These are phyloP conservation scores for Eurypyga helias DNA, from an alignment of 2,113 vertebrate species.

Conservation along the genomic window DNA sequence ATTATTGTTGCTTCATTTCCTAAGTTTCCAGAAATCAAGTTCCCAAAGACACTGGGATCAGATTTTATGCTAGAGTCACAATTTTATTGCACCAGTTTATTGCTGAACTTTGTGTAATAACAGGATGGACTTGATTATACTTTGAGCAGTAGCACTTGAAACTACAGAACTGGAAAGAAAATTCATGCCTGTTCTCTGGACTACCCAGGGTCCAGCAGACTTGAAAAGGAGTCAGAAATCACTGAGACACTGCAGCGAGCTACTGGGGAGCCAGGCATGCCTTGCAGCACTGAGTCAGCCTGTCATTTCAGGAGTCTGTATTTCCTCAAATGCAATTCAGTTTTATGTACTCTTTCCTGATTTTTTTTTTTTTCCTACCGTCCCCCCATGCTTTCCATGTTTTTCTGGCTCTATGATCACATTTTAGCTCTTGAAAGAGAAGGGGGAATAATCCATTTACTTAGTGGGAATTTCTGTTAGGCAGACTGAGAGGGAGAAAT, in stretches of 20 bases:
- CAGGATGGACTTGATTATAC: constrained; percentile 34
- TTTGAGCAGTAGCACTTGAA: constrained; percentile 43
- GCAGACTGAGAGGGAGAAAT: background rate
- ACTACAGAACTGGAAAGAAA: constrained; percentile 9
- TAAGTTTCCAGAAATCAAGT: constrained; percentile 29
- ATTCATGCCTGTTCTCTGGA: background rate
- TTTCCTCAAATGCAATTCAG: background rate
- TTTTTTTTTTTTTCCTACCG: background rate
- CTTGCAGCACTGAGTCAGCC: background rate
- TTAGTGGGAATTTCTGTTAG: background rate
- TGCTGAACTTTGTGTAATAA: constrained; percentile 43
- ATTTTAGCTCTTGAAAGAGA: background rate
- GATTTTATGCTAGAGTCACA: background rate
- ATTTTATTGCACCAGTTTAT: constrained; percentile 31
- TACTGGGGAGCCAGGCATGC: background rate
- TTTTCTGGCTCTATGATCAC: background rate
- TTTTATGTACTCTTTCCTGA: background rate
- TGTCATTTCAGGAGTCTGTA: background rate
- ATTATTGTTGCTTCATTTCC: constrained; percentile 13
- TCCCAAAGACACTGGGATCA: background rate
- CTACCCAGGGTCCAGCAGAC: background rate
- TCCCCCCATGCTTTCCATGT: background rate
- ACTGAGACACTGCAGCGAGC: background rate
- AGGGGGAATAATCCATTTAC: background rate
- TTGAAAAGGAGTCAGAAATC: constrained; percentile 3